Evolutionary conservation across 2,888 invertebrate species (phyloP), one percentile per base, ranked within the genome.

Genomic region (Noctua pronuba): DNA sequence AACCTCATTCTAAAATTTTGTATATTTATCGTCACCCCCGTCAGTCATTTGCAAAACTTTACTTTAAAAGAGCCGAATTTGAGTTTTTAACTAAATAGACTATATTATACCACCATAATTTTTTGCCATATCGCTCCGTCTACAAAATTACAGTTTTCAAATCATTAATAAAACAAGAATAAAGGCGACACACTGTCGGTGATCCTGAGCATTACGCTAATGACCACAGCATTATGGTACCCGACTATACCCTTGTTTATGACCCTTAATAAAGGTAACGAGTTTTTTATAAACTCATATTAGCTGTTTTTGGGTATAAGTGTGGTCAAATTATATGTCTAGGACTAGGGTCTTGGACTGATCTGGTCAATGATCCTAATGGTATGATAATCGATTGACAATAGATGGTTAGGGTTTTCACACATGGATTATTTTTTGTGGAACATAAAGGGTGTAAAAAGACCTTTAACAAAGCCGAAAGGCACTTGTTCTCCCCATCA

Each of bases 231-330:
- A 94, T 94, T 93, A 94, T 93, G 89, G 89, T 89, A 90, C 88
- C 89, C 90, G 91, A 85, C 93, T 92, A 93, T 93, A 94, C 93
- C 91, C 93, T 92, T 89, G 91, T 95, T 95, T 95, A 95, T 95
- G 94, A 94, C 92, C 94, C 92, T 92, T 95, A 95, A 95, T 95
- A 92, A 93, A 92, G 89, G 89, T 94, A 95, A 95, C 95, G 93
- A 95, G 94, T 94, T 95, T 95, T 95, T 95, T 92, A 90, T 88
- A 86, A 88, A 86, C 81, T 84, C 74, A 72, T 85, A 78, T 85
- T 86, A 87, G 74, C 91, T 90, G 84, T 85, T 89, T 91, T 93
- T 93, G 92, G 90, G 91, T 89, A 83, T 83, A 90, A 89, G 87
- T 87, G 75, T 82, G 62, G 74, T 76, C 90, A 94, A 95, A 95